Conservation (phyloP, 2,797 vertebrate genomes). For the Argya squamiceps region DNA sequence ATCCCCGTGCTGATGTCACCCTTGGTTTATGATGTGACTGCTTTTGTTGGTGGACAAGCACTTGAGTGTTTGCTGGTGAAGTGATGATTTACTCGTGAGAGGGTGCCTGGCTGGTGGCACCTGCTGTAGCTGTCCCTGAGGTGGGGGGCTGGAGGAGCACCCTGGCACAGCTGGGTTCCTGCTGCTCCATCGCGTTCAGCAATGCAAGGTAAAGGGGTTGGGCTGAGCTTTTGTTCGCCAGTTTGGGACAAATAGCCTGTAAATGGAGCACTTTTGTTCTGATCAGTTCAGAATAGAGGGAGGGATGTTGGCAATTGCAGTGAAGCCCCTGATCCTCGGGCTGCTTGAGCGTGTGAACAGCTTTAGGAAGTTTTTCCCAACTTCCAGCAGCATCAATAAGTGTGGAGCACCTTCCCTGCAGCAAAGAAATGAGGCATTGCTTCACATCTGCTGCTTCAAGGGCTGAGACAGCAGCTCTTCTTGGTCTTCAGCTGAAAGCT, state of each 20-base stretch:
- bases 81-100: not conserved
- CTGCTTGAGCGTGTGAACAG: not conserved
- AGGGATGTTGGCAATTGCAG: not conserved
- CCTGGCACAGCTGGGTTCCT: not conserved
- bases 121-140: not conserved
- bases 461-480: not conserved
- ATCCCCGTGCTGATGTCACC: constrained; percentile 57
- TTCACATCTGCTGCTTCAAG: not conserved
- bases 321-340: fast-evolving
- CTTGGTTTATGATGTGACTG: constrained; percentile 42
- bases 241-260: not conserved
- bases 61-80: not conserved
- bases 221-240: not conserved
- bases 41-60: constrained; percentile 50
- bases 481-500: not conserved
- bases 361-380: not conserved
- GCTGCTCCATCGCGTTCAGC: fast-evolving
- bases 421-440: not conserved
- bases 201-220: constrained; percentile 35
- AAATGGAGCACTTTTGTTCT: not conserved
- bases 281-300: not conserved
- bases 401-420: not conserved
- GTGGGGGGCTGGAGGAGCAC: not conserved
- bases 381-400: not conserved
- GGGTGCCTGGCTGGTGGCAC: not conserved